Evolutionary conservation across 2,888 invertebrate species (phyloP).

Genomic region (Drosophila austrosaltans): DNA sequence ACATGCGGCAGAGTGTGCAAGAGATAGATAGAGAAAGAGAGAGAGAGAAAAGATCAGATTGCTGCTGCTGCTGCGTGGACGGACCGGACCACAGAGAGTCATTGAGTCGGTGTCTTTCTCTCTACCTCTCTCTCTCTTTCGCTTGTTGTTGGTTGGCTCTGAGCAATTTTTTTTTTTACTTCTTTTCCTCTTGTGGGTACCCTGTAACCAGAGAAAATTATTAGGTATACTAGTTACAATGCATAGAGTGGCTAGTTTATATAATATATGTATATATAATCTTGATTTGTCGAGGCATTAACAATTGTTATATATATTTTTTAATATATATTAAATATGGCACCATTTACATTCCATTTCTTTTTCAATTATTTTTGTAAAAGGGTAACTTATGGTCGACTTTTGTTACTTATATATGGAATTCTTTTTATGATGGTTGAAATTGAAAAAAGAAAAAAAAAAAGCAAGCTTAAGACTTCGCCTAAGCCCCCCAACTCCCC

Average conservation of each 20-base stretch:
- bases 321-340: background rate
- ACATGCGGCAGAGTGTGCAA: background rate
- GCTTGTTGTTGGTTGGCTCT: slow-evolving; percentile 38
- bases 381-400: background rate
- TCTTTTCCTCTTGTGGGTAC: background rate
- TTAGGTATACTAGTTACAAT: background rate
- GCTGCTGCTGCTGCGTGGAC: slow-evolving; percentile 43
- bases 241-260: background rate
- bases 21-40: background rate
- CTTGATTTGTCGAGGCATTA: too few relatives aligned
- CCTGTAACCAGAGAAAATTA: background rate
- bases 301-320: too few relatives aligned
- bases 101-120: slow-evolving; percentile 1
- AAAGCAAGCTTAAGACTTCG: slow-evolving; percentile 53
- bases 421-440: slow-evolving; percentile 68
- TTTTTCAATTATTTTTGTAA: background rate
- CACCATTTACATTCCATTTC: background rate
- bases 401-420: background rate
- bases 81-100: slow-evolving; percentile 52
- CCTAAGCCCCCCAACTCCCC: slow-evolving; percentile 34
- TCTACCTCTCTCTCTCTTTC: slow-evolving; percentile 14
- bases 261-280: too few relatives aligned
- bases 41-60: slow-evolving; percentile 52
- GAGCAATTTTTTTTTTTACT: slow-evolving; percentile 30
- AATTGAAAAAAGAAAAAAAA: slow-evolving; percentile 51